Conservation (phyloP, 2,113 vertebrate species). For the Alouatta palliata region DNA sequence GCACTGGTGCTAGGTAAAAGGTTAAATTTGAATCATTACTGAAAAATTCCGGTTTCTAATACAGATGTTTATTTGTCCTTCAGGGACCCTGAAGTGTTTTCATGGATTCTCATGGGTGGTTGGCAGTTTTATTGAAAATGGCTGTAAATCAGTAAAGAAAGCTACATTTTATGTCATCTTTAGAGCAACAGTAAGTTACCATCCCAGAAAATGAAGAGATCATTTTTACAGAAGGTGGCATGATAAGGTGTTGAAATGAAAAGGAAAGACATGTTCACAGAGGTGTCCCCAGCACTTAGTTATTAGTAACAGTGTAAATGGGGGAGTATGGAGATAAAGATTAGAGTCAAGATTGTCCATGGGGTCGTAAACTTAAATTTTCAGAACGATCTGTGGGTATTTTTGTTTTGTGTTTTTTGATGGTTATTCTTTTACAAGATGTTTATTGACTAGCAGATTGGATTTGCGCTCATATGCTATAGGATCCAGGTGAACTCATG, state of each 20-base stretch:
- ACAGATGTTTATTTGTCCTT: constrained; percentile 60
- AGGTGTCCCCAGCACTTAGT: neutral
- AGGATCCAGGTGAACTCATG: constrained; percentile 77
- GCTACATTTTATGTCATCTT: constrained; percentile 52
- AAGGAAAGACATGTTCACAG: neutral
- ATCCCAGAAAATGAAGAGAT: constrained; percentile 48
- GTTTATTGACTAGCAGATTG: constrained; percentile 62
- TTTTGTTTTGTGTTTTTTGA: neutral
- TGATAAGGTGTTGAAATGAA: constrained; percentile 46
- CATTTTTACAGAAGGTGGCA: constrained; percentile 70
- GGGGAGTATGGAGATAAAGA: constrained; percentile 11
- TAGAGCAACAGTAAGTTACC: constrained; percentile 57
- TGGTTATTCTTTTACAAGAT: constrained; percentile 55
- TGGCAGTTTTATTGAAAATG: constrained; percentile 48
- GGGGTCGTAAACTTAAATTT: constrained; percentile 51
- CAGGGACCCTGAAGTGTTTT: constrained; percentile 56
- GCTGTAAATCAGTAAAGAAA: constrained; percentile 1
- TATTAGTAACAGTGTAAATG: constrained; percentile 10
- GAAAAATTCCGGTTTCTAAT: constrained; percentile 49
- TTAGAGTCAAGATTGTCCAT: constrained; percentile 43
- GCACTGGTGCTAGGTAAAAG: constrained; percentile 19
- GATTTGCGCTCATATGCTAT: constrained; percentile 67
- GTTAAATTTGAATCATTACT: constrained; percentile 45
- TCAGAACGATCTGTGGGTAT: neutral
- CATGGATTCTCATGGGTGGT: constrained; percentile 34